Evolutionary conservation across 2,797 vertebrate species (phyloP).

Genomic region (Somateria mollissima): DNA sequence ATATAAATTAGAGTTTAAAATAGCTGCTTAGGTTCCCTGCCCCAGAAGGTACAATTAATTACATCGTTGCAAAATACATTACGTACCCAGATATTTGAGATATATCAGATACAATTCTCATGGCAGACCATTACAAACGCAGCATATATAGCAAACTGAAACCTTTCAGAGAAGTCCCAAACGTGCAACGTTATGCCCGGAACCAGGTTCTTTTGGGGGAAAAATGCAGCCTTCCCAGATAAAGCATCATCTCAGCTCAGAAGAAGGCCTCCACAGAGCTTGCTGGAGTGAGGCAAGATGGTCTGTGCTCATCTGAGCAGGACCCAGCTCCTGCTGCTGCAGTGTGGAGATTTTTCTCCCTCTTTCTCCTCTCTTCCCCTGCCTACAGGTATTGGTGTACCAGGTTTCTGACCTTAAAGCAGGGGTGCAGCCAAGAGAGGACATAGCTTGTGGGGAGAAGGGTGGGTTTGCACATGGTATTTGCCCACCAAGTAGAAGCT

Average conservation of each 20-base stretch:
- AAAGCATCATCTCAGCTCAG: fast-evolving
- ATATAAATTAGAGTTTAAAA: conserved; percentile 42
- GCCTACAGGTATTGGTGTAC: not conserved
- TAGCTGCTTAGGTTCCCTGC: not conserved
- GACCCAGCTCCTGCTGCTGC: not conserved
- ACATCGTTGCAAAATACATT: not conserved
- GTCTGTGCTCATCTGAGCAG: not conserved
- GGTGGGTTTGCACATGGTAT: not conserved
- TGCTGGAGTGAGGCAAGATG: not conserved
- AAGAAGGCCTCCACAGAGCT: not conserved
- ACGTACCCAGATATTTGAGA: not conserved
- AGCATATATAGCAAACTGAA: not conserved
- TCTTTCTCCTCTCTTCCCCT: not conserved
- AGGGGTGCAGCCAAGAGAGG: not conserved
- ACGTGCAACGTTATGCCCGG: not conserved
- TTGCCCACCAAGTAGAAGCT: not conserved
- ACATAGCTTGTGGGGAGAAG: not conserved
- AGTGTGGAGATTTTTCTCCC: not conserved
- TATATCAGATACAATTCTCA: not conserved
- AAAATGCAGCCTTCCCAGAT: not conserved
- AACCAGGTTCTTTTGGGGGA: not conserved
- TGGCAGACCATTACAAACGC: not conserved
- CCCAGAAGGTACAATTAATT: conserved; percentile 38
- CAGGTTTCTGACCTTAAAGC: not conserved
- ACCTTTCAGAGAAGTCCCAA: not conserved